phyloP scores from a whole-genome alignment of 2,888 invertebrate species.

The Agrotis clavis region DNA sequence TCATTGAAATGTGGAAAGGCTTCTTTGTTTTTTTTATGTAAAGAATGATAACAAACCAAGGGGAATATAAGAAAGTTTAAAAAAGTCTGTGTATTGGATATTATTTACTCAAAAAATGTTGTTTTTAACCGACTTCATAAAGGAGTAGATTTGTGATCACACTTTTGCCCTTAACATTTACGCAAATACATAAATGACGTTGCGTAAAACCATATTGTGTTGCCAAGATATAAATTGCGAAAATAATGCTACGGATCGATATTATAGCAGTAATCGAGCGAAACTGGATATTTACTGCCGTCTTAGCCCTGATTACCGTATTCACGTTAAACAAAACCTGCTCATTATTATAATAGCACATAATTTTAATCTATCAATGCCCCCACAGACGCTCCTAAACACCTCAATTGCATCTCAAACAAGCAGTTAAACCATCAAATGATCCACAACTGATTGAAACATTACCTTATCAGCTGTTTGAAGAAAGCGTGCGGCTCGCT shows the following conservation, averaged over 20 bases:
- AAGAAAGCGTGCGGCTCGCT: slow-evolving; percentile 37
- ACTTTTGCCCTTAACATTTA: not conserved
- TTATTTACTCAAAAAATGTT: not conserved
- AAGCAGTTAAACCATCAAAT: slow-evolving; percentile 11
- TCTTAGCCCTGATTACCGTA: not conserved
- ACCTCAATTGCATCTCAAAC: slow-evolving; percentile 27
- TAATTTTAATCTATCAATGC: not conserved
- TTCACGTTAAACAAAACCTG: not conserved
- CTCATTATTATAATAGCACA: slow-evolving; percentile 4
- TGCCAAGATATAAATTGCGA: not conserved
- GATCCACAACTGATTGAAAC: slow-evolving; percentile 37
- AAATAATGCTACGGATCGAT: not conserved
- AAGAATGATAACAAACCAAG: not conserved
- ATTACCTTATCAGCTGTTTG: slow-evolving; percentile 51
- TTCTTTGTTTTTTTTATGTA: not conserved
- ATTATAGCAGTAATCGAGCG: not conserved
- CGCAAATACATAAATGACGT: too few relatives aligned
- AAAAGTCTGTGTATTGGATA: not conserved
- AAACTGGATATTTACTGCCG: not conserved
- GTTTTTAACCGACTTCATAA: too few relatives aligned
- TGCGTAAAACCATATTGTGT: not conserved
- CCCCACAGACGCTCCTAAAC: not conserved
- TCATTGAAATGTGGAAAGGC: not conserved
- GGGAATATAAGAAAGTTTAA: not conserved
- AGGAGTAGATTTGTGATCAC: not conserved